Percentiles rank a stretch among this genome's conserved stretches.
These are phyloP conservation scores for Allolobophora icterica DNA, from an alignment of 2,888 invertebrate genomes.

Conservation along the genomic window DNA sequence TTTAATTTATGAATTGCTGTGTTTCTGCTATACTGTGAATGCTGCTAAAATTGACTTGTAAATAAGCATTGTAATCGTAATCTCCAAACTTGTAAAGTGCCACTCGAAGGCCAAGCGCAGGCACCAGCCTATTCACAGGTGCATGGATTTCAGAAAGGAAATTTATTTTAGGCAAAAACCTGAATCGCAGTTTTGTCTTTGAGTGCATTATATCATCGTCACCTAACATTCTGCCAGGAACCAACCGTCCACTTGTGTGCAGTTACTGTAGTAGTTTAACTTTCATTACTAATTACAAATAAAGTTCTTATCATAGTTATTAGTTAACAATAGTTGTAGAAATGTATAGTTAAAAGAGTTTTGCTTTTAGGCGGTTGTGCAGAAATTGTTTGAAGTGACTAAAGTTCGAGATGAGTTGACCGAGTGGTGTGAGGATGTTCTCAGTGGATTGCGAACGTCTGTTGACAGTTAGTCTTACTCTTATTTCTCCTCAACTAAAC, in stretches of 20 bases:
- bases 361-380: slow-evolving; percentile 19
- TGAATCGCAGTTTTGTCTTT: not conserved
- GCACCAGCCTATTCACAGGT: too few relatives aligned
- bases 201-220: not conserved
- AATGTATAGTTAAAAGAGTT: not conserved
- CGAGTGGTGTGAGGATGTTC: slow-evolving; percentile 77
- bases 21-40: not conserved
- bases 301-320: not conserved
- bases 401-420: slow-evolving; percentile 77
- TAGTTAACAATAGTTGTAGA: not conserved
- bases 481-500: not conserved
- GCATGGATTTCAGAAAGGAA: not conserved
- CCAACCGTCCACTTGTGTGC: not conserved
- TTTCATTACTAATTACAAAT: not conserved
- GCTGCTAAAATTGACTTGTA: not conserved
- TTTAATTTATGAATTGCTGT: not conserved
- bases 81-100: too few relatives aligned
- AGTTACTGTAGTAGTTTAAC: not conserved
- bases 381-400: slow-evolving; percentile 34
- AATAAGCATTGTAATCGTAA: too few relatives aligned
- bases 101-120: too few relatives aligned
- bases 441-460: slow-evolving; percentile 66
- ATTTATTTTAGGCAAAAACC: not conserved
- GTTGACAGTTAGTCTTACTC: slow-evolving; percentile 55
- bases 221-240: not conserved